These are phyloP conservation scores for Sipha maydis DNA, from an alignment of 2,888 invertebrate species.

Conservation along the genomic window DNA sequence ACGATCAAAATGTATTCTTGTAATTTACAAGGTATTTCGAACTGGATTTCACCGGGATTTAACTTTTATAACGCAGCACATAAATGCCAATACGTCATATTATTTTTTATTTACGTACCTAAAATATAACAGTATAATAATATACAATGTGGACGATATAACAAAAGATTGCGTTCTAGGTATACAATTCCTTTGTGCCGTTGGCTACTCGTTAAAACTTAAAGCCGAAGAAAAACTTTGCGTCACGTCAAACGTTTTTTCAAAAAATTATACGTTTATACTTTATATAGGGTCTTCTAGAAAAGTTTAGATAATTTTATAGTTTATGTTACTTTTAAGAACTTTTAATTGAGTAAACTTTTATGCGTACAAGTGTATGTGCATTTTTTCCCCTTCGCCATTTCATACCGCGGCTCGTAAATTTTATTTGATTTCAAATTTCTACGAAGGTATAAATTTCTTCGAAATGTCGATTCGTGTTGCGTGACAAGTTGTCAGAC, in stretches of 20 bases:
- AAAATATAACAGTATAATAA: background rate
- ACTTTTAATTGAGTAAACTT: slow-evolving; percentile 2
- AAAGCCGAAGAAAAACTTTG: background rate
- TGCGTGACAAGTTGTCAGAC: background rate
- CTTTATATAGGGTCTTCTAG: background rate
- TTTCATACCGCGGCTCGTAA: background rate
- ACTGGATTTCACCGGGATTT: too few relatives aligned
- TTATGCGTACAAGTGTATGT: too few relatives aligned
- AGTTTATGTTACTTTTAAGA: background rate
- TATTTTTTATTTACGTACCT: too few relatives aligned
- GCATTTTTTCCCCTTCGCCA: background rate
- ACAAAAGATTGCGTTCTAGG: too few relatives aligned
- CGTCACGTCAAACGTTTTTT: background rate
- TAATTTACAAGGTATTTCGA: too few relatives aligned
- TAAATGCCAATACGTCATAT: too few relatives aligned
- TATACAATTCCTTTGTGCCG: background rate
- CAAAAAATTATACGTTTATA: background rate
- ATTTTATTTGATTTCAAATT: background rate
- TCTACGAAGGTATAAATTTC: background rate
- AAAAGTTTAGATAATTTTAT: background rate
- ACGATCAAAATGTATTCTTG: too few relatives aligned
- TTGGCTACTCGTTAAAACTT: background rate
- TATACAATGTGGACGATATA: background rate
- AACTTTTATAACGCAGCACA: too few relatives aligned
- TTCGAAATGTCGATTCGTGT: background rate